phyloP scores from a whole-genome alignment of 1,140 invertebrate genomes.

The Rhagoletis pomonella region DNA sequence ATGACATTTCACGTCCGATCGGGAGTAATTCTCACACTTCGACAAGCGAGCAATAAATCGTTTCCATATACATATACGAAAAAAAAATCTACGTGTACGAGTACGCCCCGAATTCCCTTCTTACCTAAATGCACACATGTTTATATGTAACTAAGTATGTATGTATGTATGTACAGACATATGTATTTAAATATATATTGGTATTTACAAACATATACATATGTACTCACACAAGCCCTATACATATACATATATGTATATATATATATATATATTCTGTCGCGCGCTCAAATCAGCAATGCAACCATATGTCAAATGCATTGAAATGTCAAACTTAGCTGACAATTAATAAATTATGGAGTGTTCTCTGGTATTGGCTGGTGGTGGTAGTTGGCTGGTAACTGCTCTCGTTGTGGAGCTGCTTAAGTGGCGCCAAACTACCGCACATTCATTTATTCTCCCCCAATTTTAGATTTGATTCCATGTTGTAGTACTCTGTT shows the following conservation, averaged over 20 bases:
- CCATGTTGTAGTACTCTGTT: neutral
- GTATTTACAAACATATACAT: too few species aligned
- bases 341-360: constrained; percentile 59
- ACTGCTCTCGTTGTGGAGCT: neutral
- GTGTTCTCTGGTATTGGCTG: constrained; percentile 30
- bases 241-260: too few species aligned
- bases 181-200: too few species aligned
- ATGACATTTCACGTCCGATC: constrained; percentile 55
- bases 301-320: constrained; percentile 57
- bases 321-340: constrained; percentile 58
- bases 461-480: neutral
- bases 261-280: neutral
- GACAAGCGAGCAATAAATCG: constrained; percentile 43
- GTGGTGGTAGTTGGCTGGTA: neutral
- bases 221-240: too few species aligned
- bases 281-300: constrained; percentile 43
- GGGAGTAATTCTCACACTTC: constrained; percentile 55
- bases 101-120: neutral
- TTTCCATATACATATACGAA: neutral
- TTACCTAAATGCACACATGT: too few species aligned
- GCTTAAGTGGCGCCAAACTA: constrained; percentile 58
- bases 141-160: too few species aligned
- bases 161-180: too few species aligned
- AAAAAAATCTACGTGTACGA: neutral
- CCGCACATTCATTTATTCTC: constrained; percentile 18